Evolutionary conservation across 2,888 invertebrate species (phyloP), one percentile per base, ranked within the genome.

Genomic region (Pristionchus entomophagus): DNA sequence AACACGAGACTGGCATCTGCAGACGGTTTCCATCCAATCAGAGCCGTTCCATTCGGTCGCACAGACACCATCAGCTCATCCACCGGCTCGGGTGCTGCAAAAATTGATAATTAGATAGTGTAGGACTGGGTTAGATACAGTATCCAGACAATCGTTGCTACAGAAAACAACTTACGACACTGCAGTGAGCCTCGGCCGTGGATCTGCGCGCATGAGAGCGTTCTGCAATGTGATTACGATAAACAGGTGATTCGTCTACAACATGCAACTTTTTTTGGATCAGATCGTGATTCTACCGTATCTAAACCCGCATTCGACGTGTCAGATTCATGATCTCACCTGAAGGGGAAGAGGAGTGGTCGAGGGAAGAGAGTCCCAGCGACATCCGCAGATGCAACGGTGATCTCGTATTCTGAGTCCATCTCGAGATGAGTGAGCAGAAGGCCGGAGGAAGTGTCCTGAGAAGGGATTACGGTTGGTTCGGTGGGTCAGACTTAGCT

Each of bases 31-130:
- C 93, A 93, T 0, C 89, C 87, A 29, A 93, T 86, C 22, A 73
- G 49, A 10, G 90, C 91, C 0, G 91, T 89, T 1, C 89, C 90
- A 82, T 92, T 92, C 12, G 89, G 62, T 62, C 87, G 88, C 14
- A 91, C 84, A 4, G 86, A 86, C 3, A 93, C 89, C 35, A 88
- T 87, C 41, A 93, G 87, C 49, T 92, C 88, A 22, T 88, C 73
- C 3, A 93, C 91, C 17, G 92, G 90, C 84, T 93, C 93, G 14
- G 93, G 93, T 0, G 91, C 91, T 91, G 86, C 69, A 73, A n/a
- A 81, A 53, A 56, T 41, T 1, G 81, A 56, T 78, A 29, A 49
- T 49, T 49, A n/a, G 17, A 29, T 69, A 1, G n/a, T 41, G n/a
- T n/a, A 19, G 73, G 0, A 41, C 41, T 26, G 35, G n/a, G n/a